A percentile compares a stretch with the other conserved stretches of the same genome.
Evolutionary conservation across 2,888 invertebrate species (phyloP).

Genomic region (Xestia sexstrigata): DNA sequence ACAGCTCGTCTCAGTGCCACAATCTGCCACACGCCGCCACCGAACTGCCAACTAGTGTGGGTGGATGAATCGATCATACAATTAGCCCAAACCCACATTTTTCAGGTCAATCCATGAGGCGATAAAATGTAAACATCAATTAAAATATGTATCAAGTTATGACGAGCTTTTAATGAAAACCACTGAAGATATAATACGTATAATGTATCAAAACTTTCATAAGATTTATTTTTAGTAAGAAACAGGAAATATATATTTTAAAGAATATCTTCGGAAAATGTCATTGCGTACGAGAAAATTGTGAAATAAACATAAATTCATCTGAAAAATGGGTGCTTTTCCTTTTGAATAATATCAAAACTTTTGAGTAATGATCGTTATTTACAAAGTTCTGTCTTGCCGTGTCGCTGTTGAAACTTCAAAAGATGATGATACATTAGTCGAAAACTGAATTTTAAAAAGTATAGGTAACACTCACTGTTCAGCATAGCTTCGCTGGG

Average conservation of each 20-base stretch:
- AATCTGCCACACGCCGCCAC: slow-evolving; percentile 41
- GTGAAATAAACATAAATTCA: slow-evolving; percentile 33
- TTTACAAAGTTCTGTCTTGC: slow-evolving; percentile 42
- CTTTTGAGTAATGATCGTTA: slow-evolving; percentile 48
- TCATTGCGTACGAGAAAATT: slow-evolving; percentile 34
- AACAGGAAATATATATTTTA: slow-evolving; percentile 11
- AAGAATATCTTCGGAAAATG: slow-evolving; percentile 37
- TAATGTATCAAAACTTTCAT: slow-evolving; percentile 9
- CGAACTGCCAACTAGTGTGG: slow-evolving; percentile 43
- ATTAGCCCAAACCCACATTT: slow-evolving; percentile 60
- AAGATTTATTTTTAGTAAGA: slow-evolving; percentile 6
- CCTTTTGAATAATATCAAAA: slow-evolving; percentile 42
- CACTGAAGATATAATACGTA: slow-evolving; percentile 29
- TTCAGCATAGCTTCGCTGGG: slow-evolving; percentile 90
- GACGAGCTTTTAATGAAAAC: slow-evolving; percentile 31
- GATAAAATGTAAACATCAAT: slow-evolving; percentile 65
- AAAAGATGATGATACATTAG: slow-evolving; percentile 41
- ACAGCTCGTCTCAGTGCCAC: slow-evolving; percentile 43
- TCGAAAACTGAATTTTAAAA: slow-evolving; percentile 9
- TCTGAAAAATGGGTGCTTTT: slow-evolving; percentile 46
- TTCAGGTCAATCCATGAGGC: slow-evolving; percentile 42
- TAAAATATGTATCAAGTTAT: slow-evolving; percentile 62
- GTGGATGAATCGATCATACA: slow-evolving; percentile 61
- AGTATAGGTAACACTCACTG: slow-evolving; percentile 77
- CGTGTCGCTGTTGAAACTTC: slow-evolving; percentile 17